Conservation (phyloP, 1,140 invertebrate genomes). For the Drosophila sechellia region DNA sequence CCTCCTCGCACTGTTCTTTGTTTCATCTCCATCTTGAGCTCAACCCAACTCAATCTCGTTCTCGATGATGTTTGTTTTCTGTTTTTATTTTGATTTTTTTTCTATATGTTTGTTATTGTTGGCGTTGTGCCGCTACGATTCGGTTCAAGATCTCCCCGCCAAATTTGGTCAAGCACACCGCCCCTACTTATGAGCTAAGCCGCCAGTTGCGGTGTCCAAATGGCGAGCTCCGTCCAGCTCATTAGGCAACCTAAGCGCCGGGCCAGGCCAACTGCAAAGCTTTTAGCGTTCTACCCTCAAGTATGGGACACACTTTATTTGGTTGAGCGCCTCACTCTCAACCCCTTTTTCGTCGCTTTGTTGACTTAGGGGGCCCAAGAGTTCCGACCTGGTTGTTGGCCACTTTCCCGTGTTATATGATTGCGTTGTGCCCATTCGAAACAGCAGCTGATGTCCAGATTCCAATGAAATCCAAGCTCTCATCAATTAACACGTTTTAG, state of each 20-base stretch:
- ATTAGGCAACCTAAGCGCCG: slow-evolving; percentile 73
- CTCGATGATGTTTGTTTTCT: slow-evolving; percentile 38
- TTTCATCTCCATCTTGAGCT: slow-evolving; percentile 15
- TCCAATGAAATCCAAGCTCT: not conserved
- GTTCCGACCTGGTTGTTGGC: slow-evolving; percentile 46
- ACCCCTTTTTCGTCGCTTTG: slow-evolving; percentile 26
- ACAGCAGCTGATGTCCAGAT: not conserved
- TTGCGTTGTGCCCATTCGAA: not conserved
- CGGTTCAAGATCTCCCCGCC: slow-evolving; percentile 65
- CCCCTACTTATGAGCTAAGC: slow-evolving; percentile 64
- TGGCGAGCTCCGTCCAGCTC: slow-evolving; percentile 42
- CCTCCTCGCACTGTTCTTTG: slow-evolving; percentile 9
- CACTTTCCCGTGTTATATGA: slow-evolving; percentile 25
- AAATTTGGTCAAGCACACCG: slow-evolving; percentile 76
- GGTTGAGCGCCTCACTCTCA: slow-evolving; percentile 5
- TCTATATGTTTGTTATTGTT: slow-evolving; percentile 40
- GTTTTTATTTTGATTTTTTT: slow-evolving; percentile 34
- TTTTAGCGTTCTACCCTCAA: slow-evolving; percentile 57
- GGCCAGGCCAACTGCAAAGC: slow-evolving; percentile 26
- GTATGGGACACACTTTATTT: slow-evolving; percentile 46
- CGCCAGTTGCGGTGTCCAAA: slow-evolving; percentile 12
- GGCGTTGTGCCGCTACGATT: slow-evolving; percentile 60
- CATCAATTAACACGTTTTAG: slow-evolving; percentile 30
- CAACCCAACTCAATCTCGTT: slow-evolving; percentile 34
- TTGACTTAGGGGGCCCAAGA: slow-evolving; percentile 40